phyloP scores from a whole-genome alignment of 1,140 invertebrate genomes.

The Diorhabda sublineata region DNA sequence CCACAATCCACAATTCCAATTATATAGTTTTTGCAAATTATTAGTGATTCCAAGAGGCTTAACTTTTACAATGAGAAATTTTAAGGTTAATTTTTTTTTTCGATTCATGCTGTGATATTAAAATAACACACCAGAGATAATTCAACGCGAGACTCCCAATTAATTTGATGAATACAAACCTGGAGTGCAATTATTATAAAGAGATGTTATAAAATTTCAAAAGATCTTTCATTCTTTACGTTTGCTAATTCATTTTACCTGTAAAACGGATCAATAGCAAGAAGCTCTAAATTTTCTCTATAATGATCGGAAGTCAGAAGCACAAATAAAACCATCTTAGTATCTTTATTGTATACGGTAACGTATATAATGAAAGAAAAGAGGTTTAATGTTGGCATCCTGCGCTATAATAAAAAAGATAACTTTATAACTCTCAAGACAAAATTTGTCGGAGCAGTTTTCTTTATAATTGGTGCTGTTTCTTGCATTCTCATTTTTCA shows the following conservation, averaged over 20 bases:
- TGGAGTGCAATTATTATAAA: not conserved
- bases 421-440: constrained; percentile 1
- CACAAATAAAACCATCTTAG: constrained; percentile 7
- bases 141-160: not conserved
- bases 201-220: constrained; percentile 3
- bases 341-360: constrained; percentile 3
- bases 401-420: constrained; percentile 1
- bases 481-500: constrained; percentile 2
- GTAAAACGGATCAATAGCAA: constrained; percentile 8
- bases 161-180: not conserved
- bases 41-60: no score
- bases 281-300: constrained; percentile 5
- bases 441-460: constrained; percentile 2
- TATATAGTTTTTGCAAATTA: no score
- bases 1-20: no score
- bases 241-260: constrained; percentile 6
- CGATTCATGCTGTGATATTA: no score
- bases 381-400: constrained; percentile 4
- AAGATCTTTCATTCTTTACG: constrained; percentile 2
- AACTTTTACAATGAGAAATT: no score
- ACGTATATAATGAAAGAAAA: constrained; percentile 12
- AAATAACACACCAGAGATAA: no score
- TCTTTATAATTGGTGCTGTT: constrained; percentile 1
- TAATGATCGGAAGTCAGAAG: constrained; percentile 8
- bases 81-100: no score